These are phyloP conservation scores for Chiridota heheva DNA, from an alignment of 35 echinoderm and acorn worm genomes.

Conservation along the genomic window DNA sequence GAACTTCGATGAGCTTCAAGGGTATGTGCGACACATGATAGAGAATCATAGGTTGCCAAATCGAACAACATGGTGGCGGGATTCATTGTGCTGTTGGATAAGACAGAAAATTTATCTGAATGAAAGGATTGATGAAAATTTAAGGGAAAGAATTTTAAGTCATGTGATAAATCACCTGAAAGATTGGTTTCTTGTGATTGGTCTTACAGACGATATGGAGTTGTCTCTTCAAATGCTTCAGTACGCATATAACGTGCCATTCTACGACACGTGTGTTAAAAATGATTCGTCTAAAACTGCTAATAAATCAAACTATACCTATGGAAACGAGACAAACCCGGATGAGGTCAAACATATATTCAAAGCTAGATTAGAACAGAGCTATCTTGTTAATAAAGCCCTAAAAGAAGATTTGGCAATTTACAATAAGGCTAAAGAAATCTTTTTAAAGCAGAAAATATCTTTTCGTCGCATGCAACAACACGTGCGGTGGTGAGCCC, in stretches of 20 bases:
- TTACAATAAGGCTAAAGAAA: constrained; percentile 17
- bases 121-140: too few species aligned
- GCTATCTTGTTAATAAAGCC: background rate
- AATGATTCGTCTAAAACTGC: background rate
- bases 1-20: too few species aligned
- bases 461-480: too few species aligned
- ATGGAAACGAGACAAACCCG: background rate
- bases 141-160: too few species aligned
- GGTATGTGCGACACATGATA: too few species aligned
- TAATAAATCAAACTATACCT: background rate
- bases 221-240: constrained; percentile 8
- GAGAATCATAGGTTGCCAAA: too few species aligned
- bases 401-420: background rate
- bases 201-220: constrained; percentile 1
- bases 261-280: background rate
- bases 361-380: background rate
- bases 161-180: too few species aligned
- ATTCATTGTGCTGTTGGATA: too few species aligned
- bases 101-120: too few species aligned
- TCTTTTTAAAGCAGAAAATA: too few species aligned
- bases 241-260: background rate
- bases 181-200: constrained; percentile 24
- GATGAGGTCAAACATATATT: background rate
- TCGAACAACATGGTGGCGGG: too few species aligned
- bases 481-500: too few species aligned